phyloP scores from a whole-genome alignment of 2,888 invertebrate genomes.

The Heliconius erato region DNA sequence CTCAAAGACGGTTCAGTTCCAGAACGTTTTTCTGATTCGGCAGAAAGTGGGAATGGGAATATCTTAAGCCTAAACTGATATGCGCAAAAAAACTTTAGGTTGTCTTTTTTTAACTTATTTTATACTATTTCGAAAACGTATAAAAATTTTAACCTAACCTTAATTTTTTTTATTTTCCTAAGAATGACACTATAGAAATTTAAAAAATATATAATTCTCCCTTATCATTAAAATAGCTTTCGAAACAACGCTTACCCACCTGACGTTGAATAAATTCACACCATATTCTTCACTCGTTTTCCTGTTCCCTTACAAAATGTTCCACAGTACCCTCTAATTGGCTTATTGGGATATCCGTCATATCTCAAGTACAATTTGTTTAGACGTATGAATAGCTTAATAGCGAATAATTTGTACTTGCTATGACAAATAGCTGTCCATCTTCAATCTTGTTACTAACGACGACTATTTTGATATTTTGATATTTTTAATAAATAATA shows the following conservation, averaged over 20 bases:
- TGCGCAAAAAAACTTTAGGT: not conserved
- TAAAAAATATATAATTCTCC: too few relatives aligned
- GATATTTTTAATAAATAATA: too few relatives aligned
- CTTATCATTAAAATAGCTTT: too few relatives aligned
- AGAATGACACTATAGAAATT: too few relatives aligned
- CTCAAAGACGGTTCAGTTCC: not conserved
- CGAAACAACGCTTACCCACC: not conserved
- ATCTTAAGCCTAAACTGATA: not conserved
- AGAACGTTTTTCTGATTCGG: not conserved
- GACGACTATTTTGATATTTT: not conserved
- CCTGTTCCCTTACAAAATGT: constrained; percentile 18
- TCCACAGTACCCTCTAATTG: constrained; percentile 23
- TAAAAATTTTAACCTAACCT: too few relatives aligned
- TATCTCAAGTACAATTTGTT: constrained; percentile 26
- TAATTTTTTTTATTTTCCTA: too few relatives aligned
- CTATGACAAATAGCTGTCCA: constrained; percentile 6
- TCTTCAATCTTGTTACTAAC: not conserved
- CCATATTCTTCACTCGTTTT: not conserved
- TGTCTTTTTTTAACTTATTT: too few relatives aligned
- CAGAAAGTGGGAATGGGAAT: not conserved
- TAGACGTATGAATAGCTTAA: not conserved
- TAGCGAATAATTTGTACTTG: constrained; percentile 2
- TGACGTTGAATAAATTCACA: not conserved
- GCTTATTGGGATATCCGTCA: constrained; percentile 19
- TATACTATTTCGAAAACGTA: too few relatives aligned